phyloP scores from a whole-genome alignment of 23 tunicate species.

The Trididemnum clinides region DNA sequence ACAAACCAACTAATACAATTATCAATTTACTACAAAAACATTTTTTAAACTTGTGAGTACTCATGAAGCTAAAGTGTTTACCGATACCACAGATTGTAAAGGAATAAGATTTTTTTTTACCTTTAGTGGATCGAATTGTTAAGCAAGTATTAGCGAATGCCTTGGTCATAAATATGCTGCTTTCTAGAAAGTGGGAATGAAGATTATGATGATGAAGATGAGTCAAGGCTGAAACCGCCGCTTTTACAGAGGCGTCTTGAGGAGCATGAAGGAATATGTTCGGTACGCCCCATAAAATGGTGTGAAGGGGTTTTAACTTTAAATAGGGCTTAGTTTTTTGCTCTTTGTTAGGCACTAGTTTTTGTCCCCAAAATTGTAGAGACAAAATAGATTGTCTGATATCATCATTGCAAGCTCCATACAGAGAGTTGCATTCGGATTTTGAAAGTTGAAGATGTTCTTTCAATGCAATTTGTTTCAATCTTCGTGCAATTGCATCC shows the following conservation, averaged over 20 bases:
- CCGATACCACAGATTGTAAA: too few species aligned
- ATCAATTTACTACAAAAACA: too few species aligned
- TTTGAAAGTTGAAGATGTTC: neutral
- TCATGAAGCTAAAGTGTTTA: too few species aligned
- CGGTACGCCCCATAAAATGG: neutral
- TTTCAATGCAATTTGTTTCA: neutral
- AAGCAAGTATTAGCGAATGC: too few species aligned
- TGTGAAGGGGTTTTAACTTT: neutral
- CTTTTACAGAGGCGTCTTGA: neutral
- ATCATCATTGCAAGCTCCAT: neutral
- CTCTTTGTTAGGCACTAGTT: neutral
- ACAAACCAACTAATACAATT: too few species aligned
- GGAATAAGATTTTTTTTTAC: too few species aligned
- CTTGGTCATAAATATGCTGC: too few species aligned
- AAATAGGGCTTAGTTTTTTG: too few species aligned
- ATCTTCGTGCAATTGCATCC: neutral
- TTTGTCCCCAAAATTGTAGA: neutral
- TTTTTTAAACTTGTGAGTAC: too few species aligned
- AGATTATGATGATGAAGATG: conserved; percentile 1
- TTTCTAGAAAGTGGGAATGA: too few species aligned
- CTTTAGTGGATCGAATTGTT: too few species aligned
- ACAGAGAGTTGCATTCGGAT: neutral
- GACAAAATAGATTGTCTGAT: conserved; percentile 4
- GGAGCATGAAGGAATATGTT: too few species aligned
- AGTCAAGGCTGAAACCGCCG: neutral